Evolutionary conservation across 2,888 invertebrate genomes (phyloP).

Genomic region (Acanthosoma haemorrhoidale): DNA sequence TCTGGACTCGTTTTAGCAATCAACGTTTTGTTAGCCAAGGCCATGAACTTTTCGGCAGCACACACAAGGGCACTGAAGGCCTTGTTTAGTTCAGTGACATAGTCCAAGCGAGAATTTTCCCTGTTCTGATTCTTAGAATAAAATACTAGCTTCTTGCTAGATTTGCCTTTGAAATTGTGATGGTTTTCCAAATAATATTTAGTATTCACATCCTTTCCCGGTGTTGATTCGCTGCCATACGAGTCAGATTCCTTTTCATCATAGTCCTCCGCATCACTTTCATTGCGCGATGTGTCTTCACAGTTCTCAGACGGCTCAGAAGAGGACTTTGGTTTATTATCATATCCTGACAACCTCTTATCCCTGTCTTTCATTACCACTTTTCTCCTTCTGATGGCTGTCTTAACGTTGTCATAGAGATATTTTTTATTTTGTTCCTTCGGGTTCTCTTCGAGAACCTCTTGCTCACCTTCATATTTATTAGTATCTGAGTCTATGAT

Average conservation of each 20-base stretch:
- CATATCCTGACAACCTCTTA: neutral
- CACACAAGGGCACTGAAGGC: neutral
- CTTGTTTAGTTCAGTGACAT: constrained; percentile 1
- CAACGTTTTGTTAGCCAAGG: neutral
- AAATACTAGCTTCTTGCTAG: too few relatives aligned
- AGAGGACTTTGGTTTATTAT: neutral
- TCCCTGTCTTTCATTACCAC: neutral
- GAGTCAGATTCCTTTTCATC: too few relatives aligned
- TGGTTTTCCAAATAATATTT: too few relatives aligned
- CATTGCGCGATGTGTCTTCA: neutral
- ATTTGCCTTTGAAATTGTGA: too few relatives aligned
- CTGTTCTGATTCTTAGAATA: too few relatives aligned
- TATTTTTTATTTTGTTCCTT: neutral
- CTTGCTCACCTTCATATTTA: neutral
- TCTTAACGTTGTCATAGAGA: neutral
- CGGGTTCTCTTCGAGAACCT: neutral
- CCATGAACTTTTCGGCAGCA: neutral
- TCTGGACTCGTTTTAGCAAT: neutral
- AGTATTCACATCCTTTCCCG: too few relatives aligned
- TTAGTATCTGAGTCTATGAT: neutral
- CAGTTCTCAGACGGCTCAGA: neutral
- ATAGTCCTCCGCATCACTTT: neutral
- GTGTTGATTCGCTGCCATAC: too few relatives aligned
- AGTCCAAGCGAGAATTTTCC: too few relatives aligned
- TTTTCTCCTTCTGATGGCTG: neutral